These are phyloP conservation scores for Dicyema japonicum DNA, from an alignment of 1,140 invertebrate genomes.

Conservation along the genomic window DNA sequence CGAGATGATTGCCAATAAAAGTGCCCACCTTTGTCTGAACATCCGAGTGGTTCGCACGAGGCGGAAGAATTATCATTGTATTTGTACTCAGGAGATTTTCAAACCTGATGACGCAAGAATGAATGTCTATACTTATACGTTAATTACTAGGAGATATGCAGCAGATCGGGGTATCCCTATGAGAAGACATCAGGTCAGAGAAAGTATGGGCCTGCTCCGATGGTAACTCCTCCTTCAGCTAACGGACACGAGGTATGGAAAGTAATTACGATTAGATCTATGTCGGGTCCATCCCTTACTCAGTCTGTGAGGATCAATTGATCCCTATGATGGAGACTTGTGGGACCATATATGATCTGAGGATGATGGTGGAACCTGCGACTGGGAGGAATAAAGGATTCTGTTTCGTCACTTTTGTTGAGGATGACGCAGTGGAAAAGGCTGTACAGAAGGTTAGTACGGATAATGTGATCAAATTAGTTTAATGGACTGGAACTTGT, in stretches of 20 bases:
- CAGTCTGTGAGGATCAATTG: conserved; percentile 89
- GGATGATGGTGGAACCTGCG: conserved; percentile 78
- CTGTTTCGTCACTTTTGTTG: conserved; percentile 39
- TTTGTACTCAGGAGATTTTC: no score
- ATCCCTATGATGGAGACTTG: conserved; percentile 86
- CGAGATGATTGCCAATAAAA: background rate
- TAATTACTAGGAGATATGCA: background rate
- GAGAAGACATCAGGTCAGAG: background rate
- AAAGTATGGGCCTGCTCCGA: background rate
- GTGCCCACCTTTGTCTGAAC: background rate
- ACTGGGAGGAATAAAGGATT: conserved; percentile 82
- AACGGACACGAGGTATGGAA: background rate
- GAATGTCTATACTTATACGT: background rate
- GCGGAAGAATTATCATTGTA: background rate
- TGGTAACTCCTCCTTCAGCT: background rate
- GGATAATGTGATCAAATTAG: conserved; percentile 30
- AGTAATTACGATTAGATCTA: no score
- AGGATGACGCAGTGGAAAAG: background rate
- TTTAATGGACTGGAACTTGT: conserved; percentile 96
- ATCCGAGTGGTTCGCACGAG: background rate
- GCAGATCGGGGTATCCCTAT: background rate
- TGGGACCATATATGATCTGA: conserved; percentile 80
- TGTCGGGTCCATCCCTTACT: conserved; percentile 92
- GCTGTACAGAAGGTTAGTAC: background rate
- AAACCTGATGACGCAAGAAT: background rate